Base-by-base conservation (phyloP, 2,113 vertebrate genomes). In the Sorex araneus region DNA sequence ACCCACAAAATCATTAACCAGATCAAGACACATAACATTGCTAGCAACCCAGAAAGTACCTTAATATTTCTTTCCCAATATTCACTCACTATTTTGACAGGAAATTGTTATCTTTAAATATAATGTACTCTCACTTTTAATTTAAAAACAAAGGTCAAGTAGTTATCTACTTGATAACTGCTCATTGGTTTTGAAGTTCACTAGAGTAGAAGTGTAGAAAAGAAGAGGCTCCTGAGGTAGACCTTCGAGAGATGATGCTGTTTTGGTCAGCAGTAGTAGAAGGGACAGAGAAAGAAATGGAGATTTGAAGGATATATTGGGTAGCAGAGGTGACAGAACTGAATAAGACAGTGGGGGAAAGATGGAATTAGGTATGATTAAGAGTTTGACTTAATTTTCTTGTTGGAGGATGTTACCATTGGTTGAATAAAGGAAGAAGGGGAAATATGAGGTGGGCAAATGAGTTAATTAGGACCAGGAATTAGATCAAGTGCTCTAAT, bases 1-100 rank as follows among this genome's bases (percentile, higher is more conserved):
- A 81, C 27, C 89, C 94, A 95, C 71, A 67, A 40, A 93, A 28
- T 15, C 67, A 86, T 71, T 82, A 73, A 45, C n/a, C 45, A 82
- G 82, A 86, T 77, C 32, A 77, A 89, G 76, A 84, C 8, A 73
- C 0, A 64, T 85, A 92, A 90, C 10, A 30, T 43, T 75, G 88
- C 83, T 40, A 47, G 67, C 10, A 80, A 76, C 54, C 71, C 75
- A 76, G 60, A 73, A 47, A 16, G 54, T 80, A 54, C 54, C 40
- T 10, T 89, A 63, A 9, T 27, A 63, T 28, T 89, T 89, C 73
- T 90, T 73, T 11, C 54, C 34, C 70, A 34, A 69, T 32, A 19
- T 70, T 36, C 9, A 21, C n/a, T 73, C 89, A 50, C 57, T 81
- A 47, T 84, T 94, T 77, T 85, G 83, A 90, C 71, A 89, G 82